These are phyloP conservation scores for Galemys pyrenaicus DNA, from an alignment of 2,113 vertebrate species.

Conservation along the genomic window DNA sequence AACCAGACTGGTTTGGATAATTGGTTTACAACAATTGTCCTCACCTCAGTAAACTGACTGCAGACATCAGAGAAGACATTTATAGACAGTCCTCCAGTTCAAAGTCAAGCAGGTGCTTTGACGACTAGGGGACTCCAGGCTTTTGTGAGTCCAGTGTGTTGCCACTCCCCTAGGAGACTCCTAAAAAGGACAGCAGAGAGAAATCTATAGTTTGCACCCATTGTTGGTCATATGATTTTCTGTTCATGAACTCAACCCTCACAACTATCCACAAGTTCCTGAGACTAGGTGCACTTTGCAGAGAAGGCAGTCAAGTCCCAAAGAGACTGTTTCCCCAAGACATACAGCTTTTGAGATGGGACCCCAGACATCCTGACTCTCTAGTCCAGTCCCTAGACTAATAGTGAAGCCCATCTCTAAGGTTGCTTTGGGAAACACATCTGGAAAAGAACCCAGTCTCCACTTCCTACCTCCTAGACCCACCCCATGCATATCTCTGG, in stretches of 20 bases:
- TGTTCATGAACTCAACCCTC: neutral
- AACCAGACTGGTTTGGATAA: conserved; percentile 61
- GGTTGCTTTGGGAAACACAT: neutral
- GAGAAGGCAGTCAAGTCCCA: neutral
- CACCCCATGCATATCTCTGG: too few species aligned
- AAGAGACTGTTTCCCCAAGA: neutral
- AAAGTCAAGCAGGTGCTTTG: neutral
- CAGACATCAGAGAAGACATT: conserved; percentile 42
- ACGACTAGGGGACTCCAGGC: too few species aligned
- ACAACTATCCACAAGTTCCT: neutral
- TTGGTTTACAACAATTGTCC: conserved; percentile 57
- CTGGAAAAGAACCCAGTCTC: neutral
- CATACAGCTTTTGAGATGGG: neutral
- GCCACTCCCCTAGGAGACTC: neutral
- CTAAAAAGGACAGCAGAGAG: neutral
- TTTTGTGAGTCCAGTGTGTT: neutral
- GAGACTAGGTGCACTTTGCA: neutral
- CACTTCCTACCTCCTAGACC: too few species aligned
- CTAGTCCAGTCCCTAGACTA: neutral
- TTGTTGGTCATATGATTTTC: neutral
- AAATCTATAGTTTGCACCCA: neutral
- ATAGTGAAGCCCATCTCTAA: neutral
- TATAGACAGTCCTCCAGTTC: neutral
- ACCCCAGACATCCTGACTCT: neutral
- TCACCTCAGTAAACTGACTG: conserved; percentile 62